A percentile compares a stretch with the other conserved stretches of the same genome.
Conservation (phyloP, 1,140 invertebrate genomes). For the Ceratosolen solmsi region DNA sequence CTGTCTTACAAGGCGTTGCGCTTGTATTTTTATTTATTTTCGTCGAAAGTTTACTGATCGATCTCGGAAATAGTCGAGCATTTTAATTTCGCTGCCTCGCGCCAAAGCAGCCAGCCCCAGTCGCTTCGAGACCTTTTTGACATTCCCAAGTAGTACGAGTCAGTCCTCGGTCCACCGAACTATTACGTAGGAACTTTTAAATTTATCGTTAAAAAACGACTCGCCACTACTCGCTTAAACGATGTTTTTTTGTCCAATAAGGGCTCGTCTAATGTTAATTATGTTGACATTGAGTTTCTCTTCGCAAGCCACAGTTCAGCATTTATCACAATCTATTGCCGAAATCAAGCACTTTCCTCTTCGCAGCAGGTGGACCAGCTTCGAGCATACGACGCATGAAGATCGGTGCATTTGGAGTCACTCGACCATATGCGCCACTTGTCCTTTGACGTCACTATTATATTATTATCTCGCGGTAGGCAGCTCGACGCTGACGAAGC, state of each 20-base stretch:
- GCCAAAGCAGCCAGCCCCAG: neutral
- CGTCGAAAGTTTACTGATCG: neutral
- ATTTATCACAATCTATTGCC: neutral
- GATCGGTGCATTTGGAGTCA: neutral
- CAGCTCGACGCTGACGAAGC: neutral
- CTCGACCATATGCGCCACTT: neutral
- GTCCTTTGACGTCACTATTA: neutral
- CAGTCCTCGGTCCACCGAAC: neutral
- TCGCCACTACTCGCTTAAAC: neutral
- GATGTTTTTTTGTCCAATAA: neutral
- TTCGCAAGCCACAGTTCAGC: neutral
- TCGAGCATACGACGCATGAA: neutral
- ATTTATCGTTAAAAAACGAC: neutral
- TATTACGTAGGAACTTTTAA: neutral
- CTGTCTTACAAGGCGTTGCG: too few species aligned
- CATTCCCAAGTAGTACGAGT: neutral
- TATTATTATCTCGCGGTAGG: neutral
- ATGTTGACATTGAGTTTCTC: neutral
- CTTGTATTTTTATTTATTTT: neutral
- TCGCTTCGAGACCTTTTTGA: neutral
- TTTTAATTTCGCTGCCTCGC: neutral
- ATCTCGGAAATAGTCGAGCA: neutral
- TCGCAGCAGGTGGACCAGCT: neutral
- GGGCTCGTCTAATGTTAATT: neutral
- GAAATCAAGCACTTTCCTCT: neutral